A percentile compares a stretch with the other conserved stretches of the same genome.
Conservation (phyloP, 2,113 vertebrate genomes). For the Chelonoidis abingdonii region DNA sequence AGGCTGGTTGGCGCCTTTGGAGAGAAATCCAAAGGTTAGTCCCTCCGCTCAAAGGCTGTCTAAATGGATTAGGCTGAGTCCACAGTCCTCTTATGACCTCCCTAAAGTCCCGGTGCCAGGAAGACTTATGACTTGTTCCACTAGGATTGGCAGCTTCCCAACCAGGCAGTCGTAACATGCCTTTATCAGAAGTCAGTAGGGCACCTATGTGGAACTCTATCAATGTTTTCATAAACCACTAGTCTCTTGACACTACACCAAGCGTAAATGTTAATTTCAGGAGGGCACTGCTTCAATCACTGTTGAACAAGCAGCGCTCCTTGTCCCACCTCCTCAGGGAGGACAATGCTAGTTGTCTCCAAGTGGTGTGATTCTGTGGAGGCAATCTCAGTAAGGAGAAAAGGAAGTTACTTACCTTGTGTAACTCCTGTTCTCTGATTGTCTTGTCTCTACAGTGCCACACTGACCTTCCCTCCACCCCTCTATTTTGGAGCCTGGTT, state of each 20-base stretch:
- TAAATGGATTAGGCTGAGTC: background rate
- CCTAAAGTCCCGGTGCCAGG: background rate
- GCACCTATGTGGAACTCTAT: background rate
- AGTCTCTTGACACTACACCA: background rate
- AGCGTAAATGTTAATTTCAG: rapidly evolving
- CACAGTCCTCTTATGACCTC: background rate
- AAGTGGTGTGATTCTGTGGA: background rate
- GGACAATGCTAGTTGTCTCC: rapidly evolving
- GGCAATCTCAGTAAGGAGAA: background rate
- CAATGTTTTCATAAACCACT: background rate
- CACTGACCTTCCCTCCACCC: background rate
- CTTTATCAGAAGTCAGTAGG: background rate
- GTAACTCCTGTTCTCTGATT: background rate
- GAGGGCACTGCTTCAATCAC: background rate
- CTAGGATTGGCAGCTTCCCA: background rate
- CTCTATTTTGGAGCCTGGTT: rapidly evolving
- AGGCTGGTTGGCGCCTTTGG: background rate
- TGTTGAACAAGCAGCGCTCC: rapidly evolving
- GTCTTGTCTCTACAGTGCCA: background rate
- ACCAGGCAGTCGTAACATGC: background rate
- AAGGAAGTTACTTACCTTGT: background rate
- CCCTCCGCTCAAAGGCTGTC: background rate
- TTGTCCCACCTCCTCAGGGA: rapidly evolving
- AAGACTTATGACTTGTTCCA: background rate
- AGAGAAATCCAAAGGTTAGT: background rate